These are phyloP conservation scores for Aegotheles bennettii DNA, from an alignment of 2,113 vertebrate genomes.

Conservation along the genomic window DNA sequence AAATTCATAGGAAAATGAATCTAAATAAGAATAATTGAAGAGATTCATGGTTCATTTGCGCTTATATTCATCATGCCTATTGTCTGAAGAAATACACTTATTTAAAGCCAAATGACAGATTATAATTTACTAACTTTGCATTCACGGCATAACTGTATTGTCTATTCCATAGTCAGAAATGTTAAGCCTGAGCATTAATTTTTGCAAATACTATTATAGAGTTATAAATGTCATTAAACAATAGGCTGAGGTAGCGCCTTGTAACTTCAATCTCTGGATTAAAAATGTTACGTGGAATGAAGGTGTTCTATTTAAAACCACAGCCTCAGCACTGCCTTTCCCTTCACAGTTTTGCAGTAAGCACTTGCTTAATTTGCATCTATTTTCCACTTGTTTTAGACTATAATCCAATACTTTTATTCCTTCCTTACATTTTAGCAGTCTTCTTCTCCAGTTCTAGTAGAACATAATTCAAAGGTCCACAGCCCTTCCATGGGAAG, in stretches of 20 bases:
- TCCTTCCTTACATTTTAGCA: conserved; percentile 62
- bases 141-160: conserved; percentile 68
- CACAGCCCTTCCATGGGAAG: not conserved
- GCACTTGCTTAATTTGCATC: conserved; percentile 26
- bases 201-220: conserved; percentile 68
- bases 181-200: conserved; percentile 69
- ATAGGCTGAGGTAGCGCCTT: conserved; percentile 65
- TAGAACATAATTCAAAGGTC: conserved; percentile 45
- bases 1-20: conserved; percentile 73
- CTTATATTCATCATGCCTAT: conserved; percentile 72
- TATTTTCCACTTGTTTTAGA: conserved; percentile 12
- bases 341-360: not conserved
- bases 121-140: conserved; percentile 70
- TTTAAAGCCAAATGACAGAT: conserved; percentile 71
- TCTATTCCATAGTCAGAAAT: conserved; percentile 71
- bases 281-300: conserved; percentile 53
- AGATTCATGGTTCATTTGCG: conserved; percentile 74
- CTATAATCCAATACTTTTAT: conserved; percentile 21
- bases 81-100: conserved; percentile 70
- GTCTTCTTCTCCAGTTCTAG: conserved; percentile 39
- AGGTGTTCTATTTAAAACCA: conserved; percentile 58
- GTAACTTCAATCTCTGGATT: conserved; percentile 62
- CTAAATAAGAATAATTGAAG: conserved; percentile 77
- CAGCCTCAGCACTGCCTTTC: conserved; percentile 20
- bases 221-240: conserved; percentile 75